Conservation (phyloP, 2,113 vertebrate genomes). For the Nothobranchius kuhntae region DNA sequence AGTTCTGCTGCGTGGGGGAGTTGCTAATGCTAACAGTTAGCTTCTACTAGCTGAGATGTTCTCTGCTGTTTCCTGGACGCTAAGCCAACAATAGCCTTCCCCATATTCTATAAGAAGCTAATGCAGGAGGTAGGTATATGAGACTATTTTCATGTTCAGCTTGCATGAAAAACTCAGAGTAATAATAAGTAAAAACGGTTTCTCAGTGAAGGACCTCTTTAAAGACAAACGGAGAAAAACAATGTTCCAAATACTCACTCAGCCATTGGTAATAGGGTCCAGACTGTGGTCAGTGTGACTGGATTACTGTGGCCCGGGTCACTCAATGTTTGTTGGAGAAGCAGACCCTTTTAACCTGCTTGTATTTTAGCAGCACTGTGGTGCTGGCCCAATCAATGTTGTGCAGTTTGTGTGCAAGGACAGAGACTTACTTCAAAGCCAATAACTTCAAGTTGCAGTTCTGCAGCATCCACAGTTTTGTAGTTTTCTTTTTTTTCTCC, state of each 20-base stretch:
- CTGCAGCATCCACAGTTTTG: background rate
- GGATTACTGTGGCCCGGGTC: constrained; percentile 27
- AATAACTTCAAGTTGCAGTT: background rate
- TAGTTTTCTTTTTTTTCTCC: no score
- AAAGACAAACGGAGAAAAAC: constrained; percentile 15
- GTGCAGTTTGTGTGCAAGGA: constrained; percentile 4
- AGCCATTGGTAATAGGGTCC: constrained; percentile 6
- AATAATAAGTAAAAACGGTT: no score
- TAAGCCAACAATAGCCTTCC: no score
- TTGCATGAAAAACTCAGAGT: no score
- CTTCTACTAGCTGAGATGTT: no score
- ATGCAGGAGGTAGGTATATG: no score
- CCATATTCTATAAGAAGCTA: no score
- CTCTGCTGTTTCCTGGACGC: no score
- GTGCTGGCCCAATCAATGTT: constrained; percentile 5
- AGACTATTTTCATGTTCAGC: no score
- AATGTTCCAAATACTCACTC: constrained; percentile 16
- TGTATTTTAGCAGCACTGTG: constrained; percentile 1
- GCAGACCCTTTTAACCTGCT: constrained; percentile 17
- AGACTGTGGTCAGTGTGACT: constrained; percentile 3
- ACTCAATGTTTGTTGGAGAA: constrained; percentile 6
- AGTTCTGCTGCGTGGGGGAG: no score
- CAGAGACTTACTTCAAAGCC: background rate
- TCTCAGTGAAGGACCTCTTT: background rate
- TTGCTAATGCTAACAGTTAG: no score